Base-by-base conservation (phyloP, 35 echinoderm and acorn worm genomes). In the Ophioderma brevispina region DNA sequence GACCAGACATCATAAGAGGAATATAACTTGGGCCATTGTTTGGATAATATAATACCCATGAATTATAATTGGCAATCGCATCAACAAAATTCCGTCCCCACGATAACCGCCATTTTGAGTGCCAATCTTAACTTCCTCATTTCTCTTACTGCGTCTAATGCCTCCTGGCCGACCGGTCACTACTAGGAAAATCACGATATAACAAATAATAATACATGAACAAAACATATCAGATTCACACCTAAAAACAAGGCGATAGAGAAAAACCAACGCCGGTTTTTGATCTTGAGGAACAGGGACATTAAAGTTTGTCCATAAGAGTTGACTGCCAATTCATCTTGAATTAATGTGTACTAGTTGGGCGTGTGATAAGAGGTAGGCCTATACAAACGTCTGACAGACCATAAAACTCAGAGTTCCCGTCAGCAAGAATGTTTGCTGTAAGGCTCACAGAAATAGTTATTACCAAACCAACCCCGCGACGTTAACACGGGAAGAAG, bases 21-120 rank as follows among this genome's bases (percentile, higher is more conserved):
- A 92, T 92, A 21, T 14, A 36, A 15, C 40, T 35, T 8, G 23
- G 33, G 14, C 34, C 64, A 0, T 82, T 84, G n/a, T 33, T 64
- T 31, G 13, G 81, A 70, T 11, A 92, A 33, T 28, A n/a, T n/a
- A n/a, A 92, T 86, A n/a, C 81, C 63, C 90, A 92, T 92, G 0
- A n/a, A 92, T 31, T 0, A 92, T 64, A 25, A 92, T 78, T 10
- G 90, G 82, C 4, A 92, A 31, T 84, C n/a, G n/a, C 90, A 92
- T 46, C 80, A 80, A 0, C 18, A 32, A 23, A 92, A 86, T 33
- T 92, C 90, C 30, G 90, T 92, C 0, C 32, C 84, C 0, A 92
- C 84, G 13, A 92, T 86, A 40, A 80, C 32, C 37, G 82, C 84
- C 90, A 87, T 87, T 38, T 82, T 64, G n/a, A 38, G 0, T 34